phyloP scores from a whole-genome alignment of 2,888 invertebrate genomes.

The Orchestes rusci region DNA sequence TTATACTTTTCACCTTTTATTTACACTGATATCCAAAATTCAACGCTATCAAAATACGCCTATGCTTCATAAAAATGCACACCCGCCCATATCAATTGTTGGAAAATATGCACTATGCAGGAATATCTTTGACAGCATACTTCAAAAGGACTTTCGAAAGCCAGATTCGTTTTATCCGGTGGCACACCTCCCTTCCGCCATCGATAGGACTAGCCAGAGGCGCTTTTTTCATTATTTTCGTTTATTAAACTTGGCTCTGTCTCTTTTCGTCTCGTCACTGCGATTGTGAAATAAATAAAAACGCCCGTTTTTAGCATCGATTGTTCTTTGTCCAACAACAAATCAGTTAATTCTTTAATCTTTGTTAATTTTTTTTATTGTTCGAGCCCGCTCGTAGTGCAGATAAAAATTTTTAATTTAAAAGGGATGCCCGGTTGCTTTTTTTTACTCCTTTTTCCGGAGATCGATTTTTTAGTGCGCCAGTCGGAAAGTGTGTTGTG shows the following conservation, averaged over 20 bases:
- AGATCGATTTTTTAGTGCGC: neutral
- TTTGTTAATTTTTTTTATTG: slow-evolving; percentile 20
- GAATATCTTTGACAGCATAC: slow-evolving; percentile 11
- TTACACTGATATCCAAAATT: too few relatives aligned
- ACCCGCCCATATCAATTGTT: too few relatives aligned
- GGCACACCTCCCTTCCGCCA: too few relatives aligned
- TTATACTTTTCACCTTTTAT: too few relatives aligned
- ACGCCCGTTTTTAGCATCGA: slow-evolving; percentile 24
- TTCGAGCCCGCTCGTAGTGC: neutral
- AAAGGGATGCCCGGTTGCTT: neutral
- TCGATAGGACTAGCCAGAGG: slow-evolving; percentile 16
- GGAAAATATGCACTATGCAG: too few relatives aligned
- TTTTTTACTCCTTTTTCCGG: neutral
- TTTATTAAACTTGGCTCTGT: slow-evolving; percentile 18
- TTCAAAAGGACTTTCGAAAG: slow-evolving; percentile 11
- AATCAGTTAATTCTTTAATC: slow-evolving; percentile 32
- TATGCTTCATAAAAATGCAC: too few relatives aligned
- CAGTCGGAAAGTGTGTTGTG: neutral
- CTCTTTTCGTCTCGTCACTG: neutral
- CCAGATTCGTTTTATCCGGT: slow-evolving; percentile 9
- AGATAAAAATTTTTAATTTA: slow-evolving; percentile 9
- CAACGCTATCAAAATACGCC: too few relatives aligned
- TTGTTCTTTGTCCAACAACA: slow-evolving; percentile 32
- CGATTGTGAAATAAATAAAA: slow-evolving; percentile 14
- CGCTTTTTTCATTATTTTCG: slow-evolving; percentile 21